phyloP scores from a whole-genome alignment of 2,797 vertebrate genomes.

The Hydrocynus forskahlii region DNA sequence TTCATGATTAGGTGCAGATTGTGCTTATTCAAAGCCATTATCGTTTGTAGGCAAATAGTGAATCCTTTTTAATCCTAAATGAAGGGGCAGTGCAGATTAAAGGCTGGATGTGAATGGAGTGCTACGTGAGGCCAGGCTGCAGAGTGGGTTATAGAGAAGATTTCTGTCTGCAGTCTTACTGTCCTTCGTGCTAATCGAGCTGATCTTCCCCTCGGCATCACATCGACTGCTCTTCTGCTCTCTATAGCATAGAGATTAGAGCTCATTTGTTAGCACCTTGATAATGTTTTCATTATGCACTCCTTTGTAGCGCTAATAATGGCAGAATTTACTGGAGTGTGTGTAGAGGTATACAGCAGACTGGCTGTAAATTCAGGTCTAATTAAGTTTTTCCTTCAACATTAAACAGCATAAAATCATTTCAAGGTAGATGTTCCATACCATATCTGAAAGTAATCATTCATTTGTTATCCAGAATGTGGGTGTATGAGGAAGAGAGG shows the following conservation, averaged over 20 bases:
- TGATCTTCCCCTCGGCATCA: conserved; percentile 55
- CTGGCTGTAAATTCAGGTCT: not conserved
- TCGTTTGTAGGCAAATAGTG: conserved; percentile 47
- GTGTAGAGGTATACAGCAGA: not conserved
- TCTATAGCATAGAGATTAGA: conserved; percentile 49
- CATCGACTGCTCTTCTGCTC: conserved; percentile 45
- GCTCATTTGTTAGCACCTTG: conserved; percentile 55
- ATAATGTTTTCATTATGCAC: conserved; percentile 49
- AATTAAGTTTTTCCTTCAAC: not conserved
- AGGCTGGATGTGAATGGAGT: conserved; percentile 23
- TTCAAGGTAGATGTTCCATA: not conserved
- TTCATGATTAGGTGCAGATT: conserved; percentile 50
- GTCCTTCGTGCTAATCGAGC: conserved; percentile 59
- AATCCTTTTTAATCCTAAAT: conserved; percentile 52
- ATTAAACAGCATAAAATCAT: not conserved
- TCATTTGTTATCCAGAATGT: not conserved
- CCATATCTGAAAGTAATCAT: not conserved
- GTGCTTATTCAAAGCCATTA: conserved; percentile 42
- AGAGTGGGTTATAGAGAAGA: conserved; percentile 41
- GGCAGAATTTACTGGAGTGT: not conserved
- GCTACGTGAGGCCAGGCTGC: conserved; percentile 35
- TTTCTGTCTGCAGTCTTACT: conserved; percentile 47
- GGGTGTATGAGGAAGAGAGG: not conserved
- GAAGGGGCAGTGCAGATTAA: conserved; percentile 53
- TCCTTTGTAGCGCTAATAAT: conserved; percentile 21